phyloP scores from a whole-genome alignment of 2,113 vertebrate species.

The Montifringilla adamsi region DNA sequence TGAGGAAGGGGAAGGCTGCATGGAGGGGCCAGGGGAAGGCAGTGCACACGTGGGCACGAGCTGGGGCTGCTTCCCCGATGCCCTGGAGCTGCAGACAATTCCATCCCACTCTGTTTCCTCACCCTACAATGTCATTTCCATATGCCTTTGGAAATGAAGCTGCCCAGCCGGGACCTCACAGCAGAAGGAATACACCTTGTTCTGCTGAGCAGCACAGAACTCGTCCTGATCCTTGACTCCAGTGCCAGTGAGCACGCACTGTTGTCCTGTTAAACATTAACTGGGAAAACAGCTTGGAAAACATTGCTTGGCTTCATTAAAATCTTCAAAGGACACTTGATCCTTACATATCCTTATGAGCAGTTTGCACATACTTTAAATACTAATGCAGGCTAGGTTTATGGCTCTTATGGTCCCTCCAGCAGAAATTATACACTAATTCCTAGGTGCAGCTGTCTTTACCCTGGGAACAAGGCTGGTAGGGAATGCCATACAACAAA shows the following conservation, averaged over 20 bases:
- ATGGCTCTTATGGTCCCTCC: background rate
- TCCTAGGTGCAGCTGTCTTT: background rate
- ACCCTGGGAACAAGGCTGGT: background rate
- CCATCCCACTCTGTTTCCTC: rapidly evolving
- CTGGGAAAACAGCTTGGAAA: background rate
- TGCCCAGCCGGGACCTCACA: background rate
- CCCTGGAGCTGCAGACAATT: background rate
- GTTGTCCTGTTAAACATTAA: background rate
- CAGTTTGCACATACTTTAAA: background rate
- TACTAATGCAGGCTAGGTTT: background rate
- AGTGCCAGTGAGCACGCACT: background rate
- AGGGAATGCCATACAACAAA: background rate
- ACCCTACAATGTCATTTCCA: background rate
- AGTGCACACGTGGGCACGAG: rapidly evolving
- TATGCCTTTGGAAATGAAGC: background rate
- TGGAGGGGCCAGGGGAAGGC: background rate
- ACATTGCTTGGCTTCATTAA: background rate
- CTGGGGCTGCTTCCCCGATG: background rate
- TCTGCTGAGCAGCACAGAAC: background rate
- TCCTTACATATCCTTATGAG: background rate
- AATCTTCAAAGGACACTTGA: background rate
- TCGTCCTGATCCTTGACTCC: background rate
- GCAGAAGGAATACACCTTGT: background rate
- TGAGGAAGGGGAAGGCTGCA: background rate
- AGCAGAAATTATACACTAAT: background rate